These are phyloP conservation scores for Diprion similis DNA, from an alignment of 1,140 invertebrate species.

Conservation along the genomic window DNA sequence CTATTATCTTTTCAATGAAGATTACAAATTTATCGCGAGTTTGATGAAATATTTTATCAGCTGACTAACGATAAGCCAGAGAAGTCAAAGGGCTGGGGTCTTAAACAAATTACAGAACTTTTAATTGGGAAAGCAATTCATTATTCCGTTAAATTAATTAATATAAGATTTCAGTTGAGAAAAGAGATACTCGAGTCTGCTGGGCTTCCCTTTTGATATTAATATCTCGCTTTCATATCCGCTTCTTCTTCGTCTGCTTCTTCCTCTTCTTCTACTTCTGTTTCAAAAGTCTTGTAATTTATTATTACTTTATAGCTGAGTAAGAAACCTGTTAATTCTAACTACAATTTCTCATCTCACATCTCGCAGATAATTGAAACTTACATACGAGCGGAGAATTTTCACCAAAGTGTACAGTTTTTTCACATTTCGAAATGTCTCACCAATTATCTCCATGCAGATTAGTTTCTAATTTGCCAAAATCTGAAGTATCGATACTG, in stretches of 20 bases:
- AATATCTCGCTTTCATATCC: conserved; percentile 20
- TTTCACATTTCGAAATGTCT: too few relatives aligned
- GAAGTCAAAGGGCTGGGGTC: background rate
- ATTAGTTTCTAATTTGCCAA: too few relatives aligned
- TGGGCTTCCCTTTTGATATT: conserved; percentile 28
- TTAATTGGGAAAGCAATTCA: conserved; percentile 44
- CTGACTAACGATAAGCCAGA: background rate
- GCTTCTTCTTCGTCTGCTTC: background rate
- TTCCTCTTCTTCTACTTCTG: background rate
- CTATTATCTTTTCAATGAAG: background rate
- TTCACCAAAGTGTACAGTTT: too few relatives aligned
- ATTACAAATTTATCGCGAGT: background rate
- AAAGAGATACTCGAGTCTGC: conserved; percentile 8
- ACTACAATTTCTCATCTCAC: too few relatives aligned
- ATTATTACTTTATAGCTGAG: too few relatives aligned
- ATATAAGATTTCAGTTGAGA: conserved; percentile 36
- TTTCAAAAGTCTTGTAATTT: too few relatives aligned
- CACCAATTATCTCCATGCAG: too few relatives aligned
- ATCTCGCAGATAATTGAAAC: too few relatives aligned
- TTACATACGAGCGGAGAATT: too few relatives aligned
- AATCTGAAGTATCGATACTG: too few relatives aligned
- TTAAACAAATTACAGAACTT: conserved; percentile 39
- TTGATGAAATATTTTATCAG: background rate
- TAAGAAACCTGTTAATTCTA: too few relatives aligned
- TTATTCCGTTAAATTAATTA: conserved; percentile 43